Base-by-base conservation (phyloP, 2,888 invertebrate genomes). In the Athetis lepigone region DNA sequence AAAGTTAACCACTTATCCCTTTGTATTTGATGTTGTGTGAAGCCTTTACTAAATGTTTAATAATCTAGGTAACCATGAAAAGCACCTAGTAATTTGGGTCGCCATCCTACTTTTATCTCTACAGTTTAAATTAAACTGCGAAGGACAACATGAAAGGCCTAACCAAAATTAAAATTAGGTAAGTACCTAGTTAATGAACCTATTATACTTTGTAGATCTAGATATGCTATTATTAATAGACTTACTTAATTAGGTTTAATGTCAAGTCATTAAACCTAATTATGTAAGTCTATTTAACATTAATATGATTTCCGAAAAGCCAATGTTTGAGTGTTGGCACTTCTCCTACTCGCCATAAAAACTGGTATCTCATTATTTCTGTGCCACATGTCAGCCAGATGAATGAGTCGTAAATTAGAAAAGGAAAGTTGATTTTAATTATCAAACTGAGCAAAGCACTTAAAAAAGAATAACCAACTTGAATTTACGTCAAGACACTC, bases 371-470 rank as follows among this genome's bases (percentile, higher is more conserved):
- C 70, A 43, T 60, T 69, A 60, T 60, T 50, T 60, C 16, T 49
- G 36, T 25, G 29, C 49, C 60, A 39, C 29, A 60, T 50, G 60
- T 33, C 70, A 69, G 43, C 49, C 49, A 69, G 49, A 69, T 49
- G 69, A 65, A 65, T 65, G 39, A 59, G 69, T 59, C 49, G 60
- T 39, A 49, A 69, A 60, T 49, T 59, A 29, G 25, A 37, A 49
- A 59, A 16, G 19, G 47, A 59, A 69, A 69, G 37, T 19, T 19
- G 29, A 59, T 59, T 47, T 58, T 33, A 19, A 59, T 49, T 19
- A 69, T 21, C 47, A 19, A 49, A 60, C 49, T 59, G 19, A 69
- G 23, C 60, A 19, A 49, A 60, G n/a, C n/a, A n/a, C n/a, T 43
- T 49, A 33, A 16, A 25, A 16, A 57, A 8, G 16, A 56, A 19